Evolutionary conservation across 2,888 invertebrate species (phyloP).

Genomic region (Lobophora halterata): DNA sequence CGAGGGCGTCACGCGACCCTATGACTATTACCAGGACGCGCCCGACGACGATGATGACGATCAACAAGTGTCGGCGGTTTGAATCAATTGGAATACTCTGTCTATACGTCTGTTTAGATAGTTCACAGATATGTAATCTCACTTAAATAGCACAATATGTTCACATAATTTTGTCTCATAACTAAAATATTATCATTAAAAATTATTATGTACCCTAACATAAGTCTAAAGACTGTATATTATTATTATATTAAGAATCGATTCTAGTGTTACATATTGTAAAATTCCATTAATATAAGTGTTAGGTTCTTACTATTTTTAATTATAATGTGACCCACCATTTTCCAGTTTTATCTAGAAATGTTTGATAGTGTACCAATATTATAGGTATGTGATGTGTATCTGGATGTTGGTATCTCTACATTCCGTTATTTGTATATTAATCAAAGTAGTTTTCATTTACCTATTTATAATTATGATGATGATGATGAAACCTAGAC

Average conservation of each 20-base stretch:
- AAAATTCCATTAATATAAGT: slow-evolving; percentile 69
- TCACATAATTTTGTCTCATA: slow-evolving; percentile 65
- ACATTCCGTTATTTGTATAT: slow-evolving; percentile 80
- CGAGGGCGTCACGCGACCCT: slow-evolving; percentile 90
- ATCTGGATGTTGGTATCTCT: slow-evolving; percentile 70
- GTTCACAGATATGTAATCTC: slow-evolving; percentile 75
- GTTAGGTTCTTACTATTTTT: slow-evolving; percentile 58
- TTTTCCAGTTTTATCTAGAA: slow-evolving; percentile 77
- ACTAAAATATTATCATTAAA: slow-evolving; percentile 45
- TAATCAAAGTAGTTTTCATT: slow-evolving; percentile 67
- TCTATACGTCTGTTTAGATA: slow-evolving; percentile 69
- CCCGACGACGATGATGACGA: slow-evolving; percentile 78
- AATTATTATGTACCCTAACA: slow-evolving; percentile 71
- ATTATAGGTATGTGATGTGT: slow-evolving; percentile 54
- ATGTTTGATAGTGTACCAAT: slow-evolving; percentile 61
- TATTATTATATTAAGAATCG: slow-evolving; percentile 58
- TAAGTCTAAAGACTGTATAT: slow-evolving; percentile 81
- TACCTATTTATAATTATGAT: slow-evolving; percentile 65
- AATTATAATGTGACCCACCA: slow-evolving; percentile 77
- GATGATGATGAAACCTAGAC: slow-evolving; percentile 76
- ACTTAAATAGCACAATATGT: slow-evolving; percentile 76
- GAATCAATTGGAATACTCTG: slow-evolving; percentile 57
- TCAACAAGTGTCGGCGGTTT: slow-evolving; percentile 78
- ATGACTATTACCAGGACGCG: slow-evolving; percentile 83
- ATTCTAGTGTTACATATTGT: slow-evolving; percentile 76